phyloP scores from a whole-genome alignment of 2,113 vertebrate species.

The Xenopus laevis region DNA sequence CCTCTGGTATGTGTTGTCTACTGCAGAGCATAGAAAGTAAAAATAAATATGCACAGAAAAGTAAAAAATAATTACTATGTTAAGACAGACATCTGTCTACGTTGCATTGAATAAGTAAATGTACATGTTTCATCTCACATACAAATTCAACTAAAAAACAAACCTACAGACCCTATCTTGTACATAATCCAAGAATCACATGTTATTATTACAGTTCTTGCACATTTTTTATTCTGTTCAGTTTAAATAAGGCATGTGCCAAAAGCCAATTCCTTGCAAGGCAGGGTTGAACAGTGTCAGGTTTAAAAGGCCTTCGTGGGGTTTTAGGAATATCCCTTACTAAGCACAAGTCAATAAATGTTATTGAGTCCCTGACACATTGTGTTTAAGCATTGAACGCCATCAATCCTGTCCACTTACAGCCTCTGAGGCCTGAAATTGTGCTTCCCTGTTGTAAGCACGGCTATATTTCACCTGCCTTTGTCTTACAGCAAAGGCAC shows the following conservation, averaged over 20 bases:
- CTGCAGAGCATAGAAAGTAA: too few relatives aligned
- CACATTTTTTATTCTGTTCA: too few relatives aligned
- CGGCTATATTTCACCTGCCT: background rate
- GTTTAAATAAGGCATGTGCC: background rate
- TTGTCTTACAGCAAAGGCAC: background rate
- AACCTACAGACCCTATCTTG: too few relatives aligned
- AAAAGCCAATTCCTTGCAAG: background rate
- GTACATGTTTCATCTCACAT: too few relatives aligned
- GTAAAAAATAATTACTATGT: too few relatives aligned
- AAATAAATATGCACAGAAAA: too few relatives aligned
- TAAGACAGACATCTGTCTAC: too few relatives aligned
- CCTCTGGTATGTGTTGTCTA: too few relatives aligned
- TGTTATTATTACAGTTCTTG: too few relatives aligned
- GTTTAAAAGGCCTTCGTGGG: background rate
- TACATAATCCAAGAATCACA: too few relatives aligned
- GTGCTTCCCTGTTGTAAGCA: background rate
- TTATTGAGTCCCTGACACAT: background rate
- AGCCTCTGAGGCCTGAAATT: background rate
- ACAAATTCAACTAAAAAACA: too few relatives aligned
- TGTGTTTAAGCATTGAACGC: background rate
- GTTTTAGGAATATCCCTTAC: background rate
- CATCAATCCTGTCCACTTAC: background rate
- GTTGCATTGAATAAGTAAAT: too few relatives aligned
- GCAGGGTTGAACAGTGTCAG: background rate
- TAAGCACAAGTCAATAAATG: background rate